Evolutionary conservation across 2,797 vertebrate genomes (phyloP), one percentile per base, ranked within the genome.

Genomic region (Acipenser oxyrinchus): DNA sequence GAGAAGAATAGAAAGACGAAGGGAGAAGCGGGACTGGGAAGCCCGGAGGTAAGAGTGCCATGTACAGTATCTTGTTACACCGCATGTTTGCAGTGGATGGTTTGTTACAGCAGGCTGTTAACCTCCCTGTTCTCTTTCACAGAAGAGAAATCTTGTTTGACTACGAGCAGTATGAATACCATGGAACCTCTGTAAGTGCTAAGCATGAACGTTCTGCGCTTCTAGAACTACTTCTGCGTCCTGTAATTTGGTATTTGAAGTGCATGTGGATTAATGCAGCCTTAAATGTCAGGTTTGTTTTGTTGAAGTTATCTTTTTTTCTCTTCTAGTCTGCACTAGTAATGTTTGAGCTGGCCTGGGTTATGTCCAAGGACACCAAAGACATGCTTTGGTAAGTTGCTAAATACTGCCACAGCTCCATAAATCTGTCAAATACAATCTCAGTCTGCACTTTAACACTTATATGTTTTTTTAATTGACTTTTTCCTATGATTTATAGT

Each of bases 101-200:
- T 10, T 10, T 57, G 23, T 37, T 37, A 37, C 23, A 37, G 4
- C 2, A 37, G 2, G 2, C 23, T 37, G 23, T n/a, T 5, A 49
- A 8, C 0, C 8, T 11, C 6, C 0, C 2, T 6, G 48, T 13
- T 48, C 7, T 6, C 13, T 71, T 5, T 49, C 71, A 68, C 76
- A 99, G 97, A 77, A 88, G 82, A 76, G 97, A 99, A 79, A 95
- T 99, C 82, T 82, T 99, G 72, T 98, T 99, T 81, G 97, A 99
- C 78, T 99, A 99, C 0, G 96, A 99, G 65, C 97, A 99, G 68
- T 99, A 96, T 59, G 97, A 99, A 75, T 99, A 96, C 75, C 92
- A 98, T 0, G 97, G 97, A 10, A 99, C 97, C 0, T 97, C 96
- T 11, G 97, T 99, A 79, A 91, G 97, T 94, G 69, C 59, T 10